A percentile compares a stretch with the other conserved stretches of the same genome.
Conservation (phyloP, 2,888 invertebrate species). For the Drosophila seclusa region DNA sequence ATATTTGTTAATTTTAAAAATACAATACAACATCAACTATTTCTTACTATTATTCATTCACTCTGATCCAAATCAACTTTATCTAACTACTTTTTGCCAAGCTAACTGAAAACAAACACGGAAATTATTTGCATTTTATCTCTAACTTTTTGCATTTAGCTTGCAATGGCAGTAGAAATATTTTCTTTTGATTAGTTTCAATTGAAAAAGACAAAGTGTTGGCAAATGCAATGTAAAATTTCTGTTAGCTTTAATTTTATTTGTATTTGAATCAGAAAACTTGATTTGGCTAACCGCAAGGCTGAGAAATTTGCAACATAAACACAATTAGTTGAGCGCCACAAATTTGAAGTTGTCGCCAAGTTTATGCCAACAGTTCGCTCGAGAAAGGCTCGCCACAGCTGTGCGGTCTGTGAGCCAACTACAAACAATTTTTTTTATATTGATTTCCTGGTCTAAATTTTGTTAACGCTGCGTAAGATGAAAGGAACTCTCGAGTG, state of each 20-base stretch:
- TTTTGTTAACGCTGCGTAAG: background rate
- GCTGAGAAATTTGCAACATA: constrained; percentile 33
- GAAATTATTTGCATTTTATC: constrained; percentile 23
- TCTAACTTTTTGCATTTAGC: constrained; percentile 34
- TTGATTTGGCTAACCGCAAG: constrained; percentile 1
- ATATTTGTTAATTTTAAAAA: background rate
- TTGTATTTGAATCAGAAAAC: background rate
- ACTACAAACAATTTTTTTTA: background rate
- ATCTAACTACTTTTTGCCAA: background rate
- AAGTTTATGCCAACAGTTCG: constrained; percentile 28
- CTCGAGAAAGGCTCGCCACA: background rate
- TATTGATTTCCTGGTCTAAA: background rate
- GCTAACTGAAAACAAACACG: constrained; percentile 50
- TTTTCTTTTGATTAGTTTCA: background rate
- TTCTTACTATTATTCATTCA: background rate
- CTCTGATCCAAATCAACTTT: background rate
- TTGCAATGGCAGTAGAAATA: constrained; percentile 10
- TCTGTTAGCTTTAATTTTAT: background rate
- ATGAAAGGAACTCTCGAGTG: background rate
- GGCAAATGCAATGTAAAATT: background rate
- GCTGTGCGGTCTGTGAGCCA: constrained; percentile 12
- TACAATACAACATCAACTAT: background rate
- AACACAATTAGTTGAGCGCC: constrained; percentile 54
- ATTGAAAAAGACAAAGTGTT: background rate
- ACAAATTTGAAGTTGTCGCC: constrained; percentile 27